Conservation (phyloP, 2,888 invertebrate genomes). For the Mallateleia sp. region DNA sequence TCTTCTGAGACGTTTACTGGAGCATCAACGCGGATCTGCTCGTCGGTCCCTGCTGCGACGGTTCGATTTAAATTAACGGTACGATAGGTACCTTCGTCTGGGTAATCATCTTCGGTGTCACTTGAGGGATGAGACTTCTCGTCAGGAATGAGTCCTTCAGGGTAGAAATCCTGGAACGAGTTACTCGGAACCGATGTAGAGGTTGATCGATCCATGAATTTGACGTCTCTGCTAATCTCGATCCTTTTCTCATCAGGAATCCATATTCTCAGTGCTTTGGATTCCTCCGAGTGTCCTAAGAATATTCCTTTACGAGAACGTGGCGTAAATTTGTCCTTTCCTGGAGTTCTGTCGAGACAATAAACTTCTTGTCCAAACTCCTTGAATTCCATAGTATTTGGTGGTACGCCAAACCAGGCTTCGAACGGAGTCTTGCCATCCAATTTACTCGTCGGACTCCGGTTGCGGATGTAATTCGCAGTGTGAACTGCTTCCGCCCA, state of each 20-base stretch:
- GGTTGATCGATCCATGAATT: no score
- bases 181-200: no score
- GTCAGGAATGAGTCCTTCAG: no score
- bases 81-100: no score
- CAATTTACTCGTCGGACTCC: slow-evolving; percentile 73
- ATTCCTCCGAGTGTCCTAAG: slow-evolving; percentile 64
- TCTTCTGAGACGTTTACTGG: no score
- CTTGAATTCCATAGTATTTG: slow-evolving; percentile 74
- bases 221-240: slow-evolving; percentile 67
- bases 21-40: no score
- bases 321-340: slow-evolving; percentile 59
- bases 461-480: slow-evolving; percentile 82
- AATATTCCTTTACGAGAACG: slow-evolving; percentile 70
- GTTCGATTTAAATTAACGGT: no score
- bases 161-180: no score
- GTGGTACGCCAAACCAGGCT: slow-evolving; percentile 59
- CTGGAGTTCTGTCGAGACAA: slow-evolving; percentile 39
- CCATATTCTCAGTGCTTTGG: slow-evolving; percentile 74
- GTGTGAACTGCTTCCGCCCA: slow-evolving; percentile 84
- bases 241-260: slow-evolving; percentile 61
- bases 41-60: no score
- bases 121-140: no score
- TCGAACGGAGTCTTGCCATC: slow-evolving; percentile 75
- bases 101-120: no score
- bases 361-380: slow-evolving; percentile 79